phyloP scores from a whole-genome alignment of 2,888 invertebrate genomes.

The Petrolisthes manimaculis region DNA sequence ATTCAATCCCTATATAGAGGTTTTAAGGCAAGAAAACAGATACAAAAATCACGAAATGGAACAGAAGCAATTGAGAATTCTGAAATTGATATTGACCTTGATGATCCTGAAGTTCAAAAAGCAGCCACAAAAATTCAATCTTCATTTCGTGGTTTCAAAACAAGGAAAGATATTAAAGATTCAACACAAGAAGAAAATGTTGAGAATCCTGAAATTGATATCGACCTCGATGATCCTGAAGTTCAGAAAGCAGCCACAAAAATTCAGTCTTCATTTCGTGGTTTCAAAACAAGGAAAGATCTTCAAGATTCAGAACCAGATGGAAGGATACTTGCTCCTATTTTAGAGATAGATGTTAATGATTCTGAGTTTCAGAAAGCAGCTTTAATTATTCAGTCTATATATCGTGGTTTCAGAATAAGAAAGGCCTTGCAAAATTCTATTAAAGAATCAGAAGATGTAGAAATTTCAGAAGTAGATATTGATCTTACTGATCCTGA shows the following conservation, averaged over 20 bases:
- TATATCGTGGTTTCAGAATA: neutral
- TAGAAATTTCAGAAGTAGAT: neutral
- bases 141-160: neutral
- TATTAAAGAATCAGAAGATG: neutral
- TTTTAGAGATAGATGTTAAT: neutral
- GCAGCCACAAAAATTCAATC: conserved; percentile 3
- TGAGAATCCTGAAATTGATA: neutral
- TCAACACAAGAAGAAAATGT: neutral
- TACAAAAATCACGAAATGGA: neutral
- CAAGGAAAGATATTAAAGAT: neutral
- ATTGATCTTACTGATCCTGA: conserved; percentile 8
- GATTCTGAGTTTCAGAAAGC: neutral
- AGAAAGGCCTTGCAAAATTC: neutral
- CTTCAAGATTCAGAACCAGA: neutral
- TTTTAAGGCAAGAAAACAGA: neutral
- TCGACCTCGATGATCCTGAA: conserved; percentile 3
- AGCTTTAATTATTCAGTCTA: neutral
- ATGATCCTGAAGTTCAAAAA: neutral
- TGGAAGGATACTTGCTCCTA: neutral
- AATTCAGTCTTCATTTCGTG: conserved; percentile 17
- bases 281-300: conserved; percentile 26
- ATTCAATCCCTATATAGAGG: conserved; percentile 15
- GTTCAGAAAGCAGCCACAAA: conserved; percentile 1
- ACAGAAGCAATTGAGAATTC: neutral
- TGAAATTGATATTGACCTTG: neutral